A percentile compares a stretch with the other conserved stretches of the same genome.
These are phyloP conservation scores for Hylia prasina DNA, from an alignment of 2,113 vertebrate genomes.

Conservation along the genomic window DNA sequence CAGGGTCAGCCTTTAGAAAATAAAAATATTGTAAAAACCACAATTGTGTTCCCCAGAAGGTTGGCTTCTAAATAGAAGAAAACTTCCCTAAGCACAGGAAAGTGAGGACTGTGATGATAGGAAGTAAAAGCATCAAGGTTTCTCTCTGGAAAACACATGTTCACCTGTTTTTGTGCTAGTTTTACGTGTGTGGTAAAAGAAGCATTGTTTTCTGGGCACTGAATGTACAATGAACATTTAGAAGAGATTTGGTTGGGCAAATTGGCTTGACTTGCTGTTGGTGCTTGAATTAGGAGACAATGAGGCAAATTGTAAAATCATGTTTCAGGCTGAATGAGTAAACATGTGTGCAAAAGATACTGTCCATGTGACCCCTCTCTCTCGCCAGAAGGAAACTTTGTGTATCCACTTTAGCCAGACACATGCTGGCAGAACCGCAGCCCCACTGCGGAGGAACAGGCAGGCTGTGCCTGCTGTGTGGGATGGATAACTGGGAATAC, in stretches of 20 bases:
- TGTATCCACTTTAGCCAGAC: neutral
- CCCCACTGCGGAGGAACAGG: neutral
- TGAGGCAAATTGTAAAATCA: neutral
- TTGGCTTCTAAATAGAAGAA: neutral
- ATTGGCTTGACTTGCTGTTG: neutral
- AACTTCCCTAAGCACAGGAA: constrained; percentile 23
- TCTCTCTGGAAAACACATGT: constrained; percentile 14
- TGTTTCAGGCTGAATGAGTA: neutral
- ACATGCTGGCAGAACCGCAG: neutral
- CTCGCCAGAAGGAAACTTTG: neutral
- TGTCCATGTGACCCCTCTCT: neutral
- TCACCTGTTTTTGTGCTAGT: neutral
- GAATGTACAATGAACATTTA: neutral
- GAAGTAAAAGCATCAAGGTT: constrained; percentile 3
- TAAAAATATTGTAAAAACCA: neutral
- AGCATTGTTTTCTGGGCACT: neutral
- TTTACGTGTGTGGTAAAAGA: neutral
- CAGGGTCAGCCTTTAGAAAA: constrained; percentile 36
- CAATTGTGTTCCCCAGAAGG: neutral
- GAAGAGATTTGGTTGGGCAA: neutral
- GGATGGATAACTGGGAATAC: neutral
- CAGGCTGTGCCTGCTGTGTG: neutral
- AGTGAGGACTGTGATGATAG: neutral
- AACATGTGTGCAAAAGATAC: neutral
- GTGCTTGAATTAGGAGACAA: constrained; percentile 27